Base-by-base conservation (phyloP, 2,113 vertebrate species). In the Nerophis ophidion region DNA sequence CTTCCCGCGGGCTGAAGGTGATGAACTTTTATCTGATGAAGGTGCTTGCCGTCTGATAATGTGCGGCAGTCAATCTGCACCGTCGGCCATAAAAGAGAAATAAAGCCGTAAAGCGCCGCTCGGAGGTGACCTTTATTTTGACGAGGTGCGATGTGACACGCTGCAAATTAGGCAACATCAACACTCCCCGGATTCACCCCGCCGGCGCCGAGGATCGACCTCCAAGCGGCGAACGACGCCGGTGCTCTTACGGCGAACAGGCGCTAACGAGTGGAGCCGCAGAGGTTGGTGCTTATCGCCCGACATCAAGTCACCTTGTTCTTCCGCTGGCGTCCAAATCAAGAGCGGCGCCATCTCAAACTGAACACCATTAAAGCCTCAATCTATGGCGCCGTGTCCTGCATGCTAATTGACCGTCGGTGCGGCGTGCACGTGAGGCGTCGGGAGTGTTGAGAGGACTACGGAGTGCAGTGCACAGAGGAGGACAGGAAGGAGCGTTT, bases 261-360 rank as follows among this genome's bases (percentile, higher is more conserved):
- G 57, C 68, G 69, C 51, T 47, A 15, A 8, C 53, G 2, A 0
- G 50, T 26, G 26, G 52, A 46, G n/a, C 68, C 63, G 49, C 64
- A 75, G 58, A 69, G 62, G 79, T 79, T 60, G 80, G 68, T 69
- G 79, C 81, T 86, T 88, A 88, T 88, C 86, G 9, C 72, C n/a
- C 84, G 59, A 81, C 76, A 85, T 88, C 86, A 71, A 83, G 86
- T 86, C 86, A 88, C 86, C 84, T 87, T 88, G 84, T 77, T 75
- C 66, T 74, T 67, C 64, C 72, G 38, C 66, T 66, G 68, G 58
- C 64, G 36, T 60, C 60, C 65, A 74, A 63, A 83, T 81, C 84
- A 84, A 71, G 71, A 74, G 53, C 51, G 10, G 46, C 6, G 56
- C 76, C 71, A 83, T 84, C 84, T 77, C 63, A 77, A 70, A 71